phyloP scores from a whole-genome alignment of 53 echinoderm and acorn worm species.

The Arbacia lixula region DNA sequence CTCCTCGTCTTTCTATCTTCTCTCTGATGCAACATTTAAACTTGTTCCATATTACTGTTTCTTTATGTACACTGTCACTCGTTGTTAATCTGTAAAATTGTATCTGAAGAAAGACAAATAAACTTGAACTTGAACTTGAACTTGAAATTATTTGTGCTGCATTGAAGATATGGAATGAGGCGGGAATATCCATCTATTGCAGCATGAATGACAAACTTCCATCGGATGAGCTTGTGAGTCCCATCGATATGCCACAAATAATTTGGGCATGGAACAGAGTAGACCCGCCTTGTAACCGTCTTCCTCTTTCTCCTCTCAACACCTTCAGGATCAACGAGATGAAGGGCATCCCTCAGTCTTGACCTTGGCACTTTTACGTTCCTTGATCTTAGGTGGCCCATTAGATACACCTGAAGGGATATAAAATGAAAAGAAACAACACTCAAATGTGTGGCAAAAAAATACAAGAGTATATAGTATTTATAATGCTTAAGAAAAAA shows the following conservation, averaged over 20 bases:
- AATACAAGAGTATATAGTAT: neutral
- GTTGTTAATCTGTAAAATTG: too few species aligned
- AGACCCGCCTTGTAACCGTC: constrained; percentile 42
- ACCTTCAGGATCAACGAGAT: constrained; percentile 44
- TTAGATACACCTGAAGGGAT: constrained; percentile 32
- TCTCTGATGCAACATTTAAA: too few species aligned
- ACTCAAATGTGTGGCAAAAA: constrained; percentile 1
- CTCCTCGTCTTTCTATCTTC: too few species aligned
- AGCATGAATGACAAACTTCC: constrained; percentile 69
- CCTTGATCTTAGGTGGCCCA: constrained; percentile 55
- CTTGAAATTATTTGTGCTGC: constrained; percentile 51
- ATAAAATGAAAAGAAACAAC: neutral
- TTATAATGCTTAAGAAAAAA: too few species aligned
- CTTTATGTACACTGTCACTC: too few species aligned
- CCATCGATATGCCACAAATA: constrained; percentile 69
- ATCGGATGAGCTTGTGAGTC: constrained; percentile 65
- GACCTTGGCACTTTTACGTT: constrained; percentile 29
- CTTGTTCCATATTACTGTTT: too few species aligned
- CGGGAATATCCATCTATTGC: constrained; percentile 64
- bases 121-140: too few species aligned
- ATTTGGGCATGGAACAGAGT: constrained; percentile 51
- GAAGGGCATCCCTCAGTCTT: constrained; percentile 44
- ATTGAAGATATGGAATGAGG: constrained; percentile 45
- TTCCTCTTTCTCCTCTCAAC: constrained; percentile 36
- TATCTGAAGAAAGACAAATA: too few species aligned